Conservation (phyloP, 2,797 vertebrate genomes). For the Spheniscus humboldti region DNA sequence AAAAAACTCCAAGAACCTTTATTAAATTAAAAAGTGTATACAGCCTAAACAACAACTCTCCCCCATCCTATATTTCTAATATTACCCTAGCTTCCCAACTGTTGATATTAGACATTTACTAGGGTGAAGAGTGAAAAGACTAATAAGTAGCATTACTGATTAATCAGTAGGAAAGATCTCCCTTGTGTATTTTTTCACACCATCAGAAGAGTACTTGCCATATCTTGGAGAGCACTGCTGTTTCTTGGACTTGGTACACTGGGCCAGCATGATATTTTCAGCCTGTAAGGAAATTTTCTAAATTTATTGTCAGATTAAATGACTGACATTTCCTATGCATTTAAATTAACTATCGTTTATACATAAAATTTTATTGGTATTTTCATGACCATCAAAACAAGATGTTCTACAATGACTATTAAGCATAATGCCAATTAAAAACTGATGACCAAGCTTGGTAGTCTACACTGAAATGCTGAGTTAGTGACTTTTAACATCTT, state of each 20-base stretch:
- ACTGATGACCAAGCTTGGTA: neutral
- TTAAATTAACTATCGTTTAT: neutral
- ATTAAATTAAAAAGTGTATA: neutral
- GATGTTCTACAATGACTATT: neutral
- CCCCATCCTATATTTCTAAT: neutral
- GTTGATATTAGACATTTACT: neutral
- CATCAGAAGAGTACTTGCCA: constrained; percentile 48
- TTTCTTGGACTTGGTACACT: constrained; percentile 80
- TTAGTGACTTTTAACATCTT: neutral
- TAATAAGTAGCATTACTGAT: neutral
- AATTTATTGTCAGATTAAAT: neutral
- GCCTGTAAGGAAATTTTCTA: constrained; percentile 63
- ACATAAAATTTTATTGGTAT: neutral
- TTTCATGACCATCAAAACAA: neutral
- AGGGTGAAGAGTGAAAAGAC: neutral
- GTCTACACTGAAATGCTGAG: neutral
- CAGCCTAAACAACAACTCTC: neutral
- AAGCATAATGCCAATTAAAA: neutral
- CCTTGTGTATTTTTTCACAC: constrained; percentile 24
- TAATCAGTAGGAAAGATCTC: neutral
- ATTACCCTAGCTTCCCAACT: neutral
- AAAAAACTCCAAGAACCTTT: neutral
- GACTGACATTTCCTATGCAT: neutral
- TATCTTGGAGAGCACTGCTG: constrained; percentile 79
- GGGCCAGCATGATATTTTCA: constrained; percentile 76